Base-by-base conservation (phyloP, 2,888 invertebrate genomes). In the Perithous albicinctus region DNA sequence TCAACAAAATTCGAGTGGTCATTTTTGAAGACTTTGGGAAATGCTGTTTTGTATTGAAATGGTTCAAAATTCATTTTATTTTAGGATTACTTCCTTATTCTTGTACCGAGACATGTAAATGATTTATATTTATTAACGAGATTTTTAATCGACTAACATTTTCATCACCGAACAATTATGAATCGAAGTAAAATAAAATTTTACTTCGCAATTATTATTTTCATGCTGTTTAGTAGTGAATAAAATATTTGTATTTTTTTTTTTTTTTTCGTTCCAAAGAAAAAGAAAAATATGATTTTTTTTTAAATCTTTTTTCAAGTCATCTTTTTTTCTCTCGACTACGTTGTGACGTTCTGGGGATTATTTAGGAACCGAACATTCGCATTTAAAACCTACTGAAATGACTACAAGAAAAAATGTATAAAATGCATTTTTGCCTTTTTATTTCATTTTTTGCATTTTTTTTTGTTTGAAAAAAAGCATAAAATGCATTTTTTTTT, bases 121-220 rank as follows among this genome's bases (percentile, higher is more conserved):
- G n/a, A 63, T 56, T 56, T 12, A 23, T 69, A 77, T 77, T 77
- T 63, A 69, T 77, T 69, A 77, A 77, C 51, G 46, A 38, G 10
- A 23, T 32, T 15, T 18, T 56, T 51, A 15, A 56, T 64, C 41
- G 41, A 74, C 43, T 66, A 43, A 54, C 41, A 18, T 15, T 46
- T 69, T 41, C 10, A 56, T 20, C 41, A n/a, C 1, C 15, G 41
- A 3, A 23, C n/a, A 18, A 41, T 6, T 12, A 6, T 23, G 10
- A 10, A 8, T 2, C 10, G 20, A 15, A 0, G 1, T 10, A 8
- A 23, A 23, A 5, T 23, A 23, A 51, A 51, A 8, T 6, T 8
- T 20, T 18, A 18, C 10, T 54, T 20, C 10, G 12, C n/a, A 54
- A 48, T 20, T 48, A 20, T 6, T 48, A 1, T 48, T 48, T 48